A percentile compares a stretch with the other conserved stretches of the same genome.
These are phyloP conservation scores for Drosophila willistoni DNA, from an alignment of 1,140 invertebrate genomes.

Conservation along the genomic window DNA sequence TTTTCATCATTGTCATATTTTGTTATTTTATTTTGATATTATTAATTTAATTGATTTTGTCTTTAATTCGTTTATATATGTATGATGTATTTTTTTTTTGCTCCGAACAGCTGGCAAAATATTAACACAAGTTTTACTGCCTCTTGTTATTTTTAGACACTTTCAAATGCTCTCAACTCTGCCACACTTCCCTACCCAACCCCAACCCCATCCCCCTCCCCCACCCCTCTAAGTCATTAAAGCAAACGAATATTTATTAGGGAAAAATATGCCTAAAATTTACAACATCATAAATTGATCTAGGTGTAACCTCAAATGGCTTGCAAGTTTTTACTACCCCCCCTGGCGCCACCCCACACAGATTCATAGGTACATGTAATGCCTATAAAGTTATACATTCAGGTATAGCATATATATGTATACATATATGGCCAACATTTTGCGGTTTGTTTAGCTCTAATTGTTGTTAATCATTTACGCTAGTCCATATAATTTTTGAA, in stretches of 20 bases:
- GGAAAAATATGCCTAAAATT: conserved; percentile 16
- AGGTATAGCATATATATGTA: not conserved
- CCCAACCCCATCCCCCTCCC: not conserved
- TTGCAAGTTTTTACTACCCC: not conserved
- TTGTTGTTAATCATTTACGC: conserved; percentile 66
- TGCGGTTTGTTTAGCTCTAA: conserved; percentile 65
- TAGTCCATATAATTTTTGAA: conserved; percentile 28
- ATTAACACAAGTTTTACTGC: conserved; percentile 62
- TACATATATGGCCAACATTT: conserved; percentile 6
- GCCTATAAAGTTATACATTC: conserved; percentile 26
- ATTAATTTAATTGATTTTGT: conserved; percentile 76
- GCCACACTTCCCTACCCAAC: not conserved
- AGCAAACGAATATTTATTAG: conserved; percentile 2
- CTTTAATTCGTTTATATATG: conserved; percentile 60
- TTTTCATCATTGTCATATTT: conserved; percentile 34
- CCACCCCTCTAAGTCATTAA: not conserved
- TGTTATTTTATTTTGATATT: conserved; percentile 59
- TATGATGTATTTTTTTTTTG: not conserved
- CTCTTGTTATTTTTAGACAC: conserved; percentile 62
- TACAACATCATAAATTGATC: conserved; percentile 17
- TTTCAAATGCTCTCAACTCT: conserved; percentile 32
- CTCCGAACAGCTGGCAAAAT: conserved; percentile 62
- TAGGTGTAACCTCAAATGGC: not conserved
- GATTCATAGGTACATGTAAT: conserved; percentile 22
- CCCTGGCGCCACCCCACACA: too few species aligned